Conservation (phyloP, 1,140 invertebrate genomes). For the Hestina assimilis region DNA sequence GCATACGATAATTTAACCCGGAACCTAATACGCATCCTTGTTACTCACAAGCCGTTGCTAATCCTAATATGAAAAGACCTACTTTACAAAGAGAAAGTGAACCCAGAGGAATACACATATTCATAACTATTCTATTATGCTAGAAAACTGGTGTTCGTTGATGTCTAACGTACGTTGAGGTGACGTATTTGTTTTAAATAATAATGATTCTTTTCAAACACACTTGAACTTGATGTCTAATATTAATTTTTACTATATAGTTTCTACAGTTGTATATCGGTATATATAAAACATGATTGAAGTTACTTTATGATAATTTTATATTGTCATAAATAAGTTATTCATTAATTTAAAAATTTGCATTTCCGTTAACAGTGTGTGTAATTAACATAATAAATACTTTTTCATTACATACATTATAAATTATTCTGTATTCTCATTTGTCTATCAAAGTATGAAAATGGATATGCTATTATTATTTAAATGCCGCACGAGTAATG, state of each 20-base stretch:
- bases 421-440: slow-evolving; percentile 26
- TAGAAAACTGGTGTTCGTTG: slow-evolving; percentile 29
- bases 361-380: too few relatives aligned
- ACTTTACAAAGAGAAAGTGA: slow-evolving; percentile 45
- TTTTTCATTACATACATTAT: neutral
- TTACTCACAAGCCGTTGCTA: slow-evolving; percentile 6
- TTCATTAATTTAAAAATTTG: too few relatives aligned
- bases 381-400: too few relatives aligned
- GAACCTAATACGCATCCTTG: slow-evolving; percentile 18
- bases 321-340: too few relatives aligned
- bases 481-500: slow-evolving; percentile 44
- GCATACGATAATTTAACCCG: slow-evolving; percentile 13
- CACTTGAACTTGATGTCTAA: too few relatives aligned
- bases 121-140: slow-evolving; percentile 13
- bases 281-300: too few relatives aligned
- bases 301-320: too few relatives aligned
- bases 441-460: slow-evolving; percentile 16
- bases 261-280: too few relatives aligned
- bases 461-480: slow-evolving; percentile 17
- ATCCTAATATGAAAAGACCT: slow-evolving; percentile 31
- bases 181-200: slow-evolving; percentile 13
- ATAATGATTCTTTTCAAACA: too few relatives aligned
- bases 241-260: too few relatives aligned
- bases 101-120: slow-evolving; percentile 36
- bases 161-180: slow-evolving; percentile 38